phyloP scores from a whole-genome alignment of 2,113 vertebrate genomes.

The Corythoichthys intestinalis region DNA sequence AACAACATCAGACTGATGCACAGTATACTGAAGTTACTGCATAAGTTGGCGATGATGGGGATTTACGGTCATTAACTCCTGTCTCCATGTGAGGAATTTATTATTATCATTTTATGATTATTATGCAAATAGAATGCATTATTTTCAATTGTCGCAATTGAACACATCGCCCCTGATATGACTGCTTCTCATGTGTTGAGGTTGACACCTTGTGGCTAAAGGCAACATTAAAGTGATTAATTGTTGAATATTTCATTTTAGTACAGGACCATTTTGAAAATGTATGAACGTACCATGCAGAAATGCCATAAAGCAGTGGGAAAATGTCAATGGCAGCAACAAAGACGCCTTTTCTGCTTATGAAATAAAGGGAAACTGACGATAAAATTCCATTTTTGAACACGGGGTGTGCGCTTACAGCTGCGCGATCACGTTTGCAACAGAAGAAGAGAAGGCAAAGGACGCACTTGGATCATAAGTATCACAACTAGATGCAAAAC shows the following conservation, averaged over 20 bases:
- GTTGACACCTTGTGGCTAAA: constrained; percentile 76
- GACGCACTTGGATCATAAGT: no score
- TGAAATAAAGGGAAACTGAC: not conserved
- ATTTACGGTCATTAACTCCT: not conserved
- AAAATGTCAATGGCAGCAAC: no score
- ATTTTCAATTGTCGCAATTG: not conserved
- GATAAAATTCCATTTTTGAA: not conserved
- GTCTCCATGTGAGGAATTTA: not conserved
- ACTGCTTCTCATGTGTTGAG: constrained; percentile 53
- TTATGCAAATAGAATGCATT: not conserved
- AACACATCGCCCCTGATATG: not conserved
- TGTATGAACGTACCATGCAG: no score
- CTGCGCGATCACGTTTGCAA: not conserved
- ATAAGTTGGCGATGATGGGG: not conserved
- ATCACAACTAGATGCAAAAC: no score
- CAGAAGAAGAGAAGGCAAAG: not conserved
- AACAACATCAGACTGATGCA: no score
- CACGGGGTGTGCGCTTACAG: no score
- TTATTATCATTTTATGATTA: no score
- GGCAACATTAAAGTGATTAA: not conserved
- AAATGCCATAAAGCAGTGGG: no score
- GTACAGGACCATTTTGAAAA: no score
- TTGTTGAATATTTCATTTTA: no score
- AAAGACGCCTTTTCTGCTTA: no score
- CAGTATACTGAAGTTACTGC: no score